A percentile compares a stretch with the other conserved stretches of the same genome.
phyloP scores from a whole-genome alignment of 1,140 invertebrate species.

The Dinothrombium tinctorium region DNA sequence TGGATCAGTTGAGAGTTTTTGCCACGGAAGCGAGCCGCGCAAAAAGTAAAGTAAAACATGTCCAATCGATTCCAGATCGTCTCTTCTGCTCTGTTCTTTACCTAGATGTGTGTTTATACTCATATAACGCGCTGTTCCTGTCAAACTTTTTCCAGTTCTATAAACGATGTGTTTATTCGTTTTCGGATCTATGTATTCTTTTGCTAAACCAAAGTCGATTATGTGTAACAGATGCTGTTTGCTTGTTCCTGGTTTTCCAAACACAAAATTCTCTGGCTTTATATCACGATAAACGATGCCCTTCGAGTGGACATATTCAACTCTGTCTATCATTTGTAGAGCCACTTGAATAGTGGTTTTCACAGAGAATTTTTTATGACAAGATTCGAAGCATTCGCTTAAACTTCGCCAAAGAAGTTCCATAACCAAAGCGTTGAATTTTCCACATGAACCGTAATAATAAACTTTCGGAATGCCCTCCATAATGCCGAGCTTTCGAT shows the following conservation, averaged over 20 bases:
- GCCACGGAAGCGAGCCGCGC: slow-evolving; percentile 93
- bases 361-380: slow-evolving; percentile 11
- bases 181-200: too few species aligned
- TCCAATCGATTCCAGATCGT: too few species aligned
- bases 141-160: too few species aligned
- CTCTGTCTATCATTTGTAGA: slow-evolving; percentile 9
- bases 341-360: slow-evolving; percentile 13
- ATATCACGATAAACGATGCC: slow-evolving; percentile 15
- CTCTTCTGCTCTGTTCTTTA: too few species aligned
- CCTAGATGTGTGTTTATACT: too few species aligned
- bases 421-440: slow-evolving; percentile 13
- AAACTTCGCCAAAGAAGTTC: slow-evolving; percentile 16
- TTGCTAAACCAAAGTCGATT: too few species aligned
- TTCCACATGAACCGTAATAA: slow-evolving; percentile 4
- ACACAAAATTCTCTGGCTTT: slow-evolving; percentile 78
- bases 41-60: slow-evolving; percentile 99
- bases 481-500: slow-evolving; percentile 3
- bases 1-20: slow-evolving; percentile 81
- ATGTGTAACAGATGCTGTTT: slow-evolving; percentile 99
- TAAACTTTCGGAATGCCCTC: slow-evolving; percentile 5
- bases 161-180: too few species aligned
- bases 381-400: slow-evolving; percentile 15
- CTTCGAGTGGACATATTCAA: slow-evolving; percentile 9
- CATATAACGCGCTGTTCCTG: too few species aligned
- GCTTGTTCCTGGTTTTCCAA: slow-evolving; percentile 98